Conservation (phyloP, 2,113 vertebrate species). For the Ibidorhyncha struthersii region DNA sequence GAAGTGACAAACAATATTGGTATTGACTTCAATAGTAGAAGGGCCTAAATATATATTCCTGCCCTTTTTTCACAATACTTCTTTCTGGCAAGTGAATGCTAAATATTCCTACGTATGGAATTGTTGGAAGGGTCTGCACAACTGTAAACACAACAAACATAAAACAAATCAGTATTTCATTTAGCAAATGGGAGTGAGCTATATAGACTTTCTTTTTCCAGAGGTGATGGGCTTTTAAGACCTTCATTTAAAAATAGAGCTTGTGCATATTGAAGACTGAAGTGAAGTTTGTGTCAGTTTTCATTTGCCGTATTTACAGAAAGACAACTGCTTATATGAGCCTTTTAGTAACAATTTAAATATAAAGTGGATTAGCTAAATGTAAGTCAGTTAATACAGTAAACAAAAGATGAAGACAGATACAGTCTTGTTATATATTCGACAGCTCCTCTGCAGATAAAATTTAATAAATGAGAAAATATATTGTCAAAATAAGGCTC, state of each 20-base stretch:
- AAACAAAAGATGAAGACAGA: slow-evolving; percentile 42
- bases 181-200: background rate
- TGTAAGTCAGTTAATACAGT: slow-evolving; percentile 25
- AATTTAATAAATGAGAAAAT: slow-evolving; percentile 65
- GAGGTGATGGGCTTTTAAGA: background rate
- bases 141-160: background rate
- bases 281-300: background rate
- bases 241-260: background rate
- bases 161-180: background rate
- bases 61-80: background rate
- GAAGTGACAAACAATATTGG: background rate
- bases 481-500: background rate
- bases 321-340: background rate
- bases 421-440: background rate
- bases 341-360: slow-evolving; percentile 1
- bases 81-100: background rate
- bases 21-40: background rate
- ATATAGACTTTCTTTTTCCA: background rate
- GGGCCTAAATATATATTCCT: background rate
- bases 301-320: background rate
- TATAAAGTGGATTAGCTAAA: background rate
- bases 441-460: slow-evolving; percentile 37
- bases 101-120: background rate
- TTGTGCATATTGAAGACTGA: background rate
- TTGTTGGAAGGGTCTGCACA: background rate